phyloP scores from a whole-genome alignment of 2,797 vertebrate species.

The Zalophus californianus region DNA sequence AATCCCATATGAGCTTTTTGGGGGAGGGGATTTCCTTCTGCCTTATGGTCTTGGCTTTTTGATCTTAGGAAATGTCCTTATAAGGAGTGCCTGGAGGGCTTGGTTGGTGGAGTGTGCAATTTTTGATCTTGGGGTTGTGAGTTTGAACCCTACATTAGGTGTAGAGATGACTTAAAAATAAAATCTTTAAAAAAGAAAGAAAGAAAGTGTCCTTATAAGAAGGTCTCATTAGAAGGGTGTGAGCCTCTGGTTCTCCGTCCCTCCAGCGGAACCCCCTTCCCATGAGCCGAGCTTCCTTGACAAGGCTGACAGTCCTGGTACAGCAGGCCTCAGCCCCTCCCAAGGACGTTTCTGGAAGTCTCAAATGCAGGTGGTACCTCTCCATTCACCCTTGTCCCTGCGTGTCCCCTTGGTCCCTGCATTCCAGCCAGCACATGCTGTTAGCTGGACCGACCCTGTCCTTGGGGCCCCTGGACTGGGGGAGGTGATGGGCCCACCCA shows the following conservation, averaged over 20 bases:
- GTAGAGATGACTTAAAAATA: background rate
- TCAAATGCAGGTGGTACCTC: background rate
- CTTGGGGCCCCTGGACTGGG: background rate
- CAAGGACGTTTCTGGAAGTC: background rate
- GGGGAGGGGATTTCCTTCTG: background rate
- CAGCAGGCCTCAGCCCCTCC: background rate
- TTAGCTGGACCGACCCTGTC: background rate
- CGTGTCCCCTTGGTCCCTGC: background rate
- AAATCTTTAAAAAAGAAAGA: background rate
- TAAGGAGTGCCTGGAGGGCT: background rate
- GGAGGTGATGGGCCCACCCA: background rate
- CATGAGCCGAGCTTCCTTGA: rapidly evolving
- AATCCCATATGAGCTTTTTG: background rate
- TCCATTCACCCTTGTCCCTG: background rate
- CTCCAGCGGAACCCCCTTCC: background rate
- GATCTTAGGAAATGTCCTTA: background rate
- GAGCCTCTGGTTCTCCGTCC: background rate
- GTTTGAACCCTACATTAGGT: background rate
- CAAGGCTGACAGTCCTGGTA: background rate
- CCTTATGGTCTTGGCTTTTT: background rate
- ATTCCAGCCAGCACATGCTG: background rate
- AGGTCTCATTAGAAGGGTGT: background rate
- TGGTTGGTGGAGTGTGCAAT: background rate
- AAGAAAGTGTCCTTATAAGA: background rate
- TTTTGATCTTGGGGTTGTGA: background rate